phyloP scores from a whole-genome alignment of 2,113 vertebrate species.

The Muntiacus reevesi region DNA sequence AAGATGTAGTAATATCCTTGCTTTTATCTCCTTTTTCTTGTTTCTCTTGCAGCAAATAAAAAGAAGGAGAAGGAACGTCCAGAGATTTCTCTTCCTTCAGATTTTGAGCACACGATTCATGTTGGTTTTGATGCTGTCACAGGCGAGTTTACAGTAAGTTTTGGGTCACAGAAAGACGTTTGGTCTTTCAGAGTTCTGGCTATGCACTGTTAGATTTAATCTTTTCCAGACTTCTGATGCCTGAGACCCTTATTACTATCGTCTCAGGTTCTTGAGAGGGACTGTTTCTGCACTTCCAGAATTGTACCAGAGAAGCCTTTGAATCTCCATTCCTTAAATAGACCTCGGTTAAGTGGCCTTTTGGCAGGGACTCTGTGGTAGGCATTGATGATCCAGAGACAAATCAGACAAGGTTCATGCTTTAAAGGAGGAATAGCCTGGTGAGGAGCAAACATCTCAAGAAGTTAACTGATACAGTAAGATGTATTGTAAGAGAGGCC shows the following conservation, averaged over 20 bases:
- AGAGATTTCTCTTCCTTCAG: conserved; percentile 96
- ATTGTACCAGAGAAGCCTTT: background rate
- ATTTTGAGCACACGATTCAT: conserved; percentile 97
- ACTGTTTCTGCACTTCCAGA: background rate
- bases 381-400: background rate
- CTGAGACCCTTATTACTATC: background rate
- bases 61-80: conserved; percentile 93
- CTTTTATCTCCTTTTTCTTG: background rate
- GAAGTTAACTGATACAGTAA: background rate
- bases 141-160: conserved; percentile 95
- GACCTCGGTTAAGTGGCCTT: background rate
- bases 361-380: background rate
- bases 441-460: background rate
- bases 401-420: background rate
- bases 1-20: background rate
- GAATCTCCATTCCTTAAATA: background rate
- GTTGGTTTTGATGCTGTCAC: conserved; percentile 98
- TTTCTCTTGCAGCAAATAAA: conserved; percentile 87
- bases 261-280: background rate
- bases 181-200: background rate
- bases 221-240: background rate
- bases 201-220: background rate
- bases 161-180: background rate
- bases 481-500: background rate
- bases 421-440: background rate